Evolutionary conservation across 2,797 vertebrate genomes (phyloP), one percentile per base, ranked within the genome.

Genomic region (Pagetopsis macropterus): DNA sequence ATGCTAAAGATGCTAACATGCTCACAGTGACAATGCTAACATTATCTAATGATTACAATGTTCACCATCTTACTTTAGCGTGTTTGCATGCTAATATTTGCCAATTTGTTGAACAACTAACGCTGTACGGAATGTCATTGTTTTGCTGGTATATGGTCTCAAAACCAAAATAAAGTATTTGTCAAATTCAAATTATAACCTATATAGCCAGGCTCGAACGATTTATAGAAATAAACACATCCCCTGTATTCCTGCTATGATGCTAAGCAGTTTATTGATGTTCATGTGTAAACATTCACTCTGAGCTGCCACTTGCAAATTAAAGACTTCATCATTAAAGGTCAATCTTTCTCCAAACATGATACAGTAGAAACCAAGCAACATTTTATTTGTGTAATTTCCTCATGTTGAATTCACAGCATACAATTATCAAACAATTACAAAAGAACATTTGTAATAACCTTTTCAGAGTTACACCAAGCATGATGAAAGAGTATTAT

Each of bases 261-360:
- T 50, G 9, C 37, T 60, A 49, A 67, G 54, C 76, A 59, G 56
- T 19, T 76, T 70, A 45, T 16, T 23, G 31, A 59, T 31, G 17
- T 1, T 43, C 45, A 19, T 21, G 16, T 70, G 57, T 43, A 56
- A 17, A 46, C n/a, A 50, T 37, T 40, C n/a, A 49, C 37, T 52
- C 41, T 11, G 2, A 37, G 50, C 8, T 37, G 2, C 50, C 5
- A 44, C 64, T 40, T 59, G 10, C 1, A 43, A 43, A n/a, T 44
- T 59, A 73, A 27, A 60, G 27, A 60, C 16, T 48, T 12, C 19
- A 7, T 58, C 27, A 57, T 31, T 56, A 50, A 58, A 69, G 3
- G 44, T 37, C 5, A 17, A 52, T 45, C 50, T 63, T 43, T 62
- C 12, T 0, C 23, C 3, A 43, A 33, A 13, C 14, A 11, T 27